Evolutionary conservation across 1,140 invertebrate species (phyloP).

Genomic region (Cheumatopsyche charites): DNA sequence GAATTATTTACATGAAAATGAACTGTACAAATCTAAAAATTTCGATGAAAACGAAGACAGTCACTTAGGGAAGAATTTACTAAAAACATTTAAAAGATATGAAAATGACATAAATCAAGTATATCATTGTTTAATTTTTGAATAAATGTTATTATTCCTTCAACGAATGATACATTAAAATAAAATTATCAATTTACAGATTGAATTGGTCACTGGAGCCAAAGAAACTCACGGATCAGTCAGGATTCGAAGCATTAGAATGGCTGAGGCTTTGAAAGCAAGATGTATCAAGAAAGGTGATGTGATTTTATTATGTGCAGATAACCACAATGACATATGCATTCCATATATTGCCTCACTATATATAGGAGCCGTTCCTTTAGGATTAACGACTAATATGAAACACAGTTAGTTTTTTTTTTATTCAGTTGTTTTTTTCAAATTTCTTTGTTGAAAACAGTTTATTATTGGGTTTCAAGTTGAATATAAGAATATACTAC

Average conservation of each 20-base stretch:
- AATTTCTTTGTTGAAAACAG: neutral
- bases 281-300: constrained; percentile 30
- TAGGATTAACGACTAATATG: constrained; percentile 17
- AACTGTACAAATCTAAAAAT: too few relatives aligned
- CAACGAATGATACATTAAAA: neutral
- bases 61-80: neutral
- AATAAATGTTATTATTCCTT: too few relatives aligned
- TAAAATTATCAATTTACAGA: constrained; percentile 27
- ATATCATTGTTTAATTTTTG: neutral
- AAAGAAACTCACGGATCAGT: constrained; percentile 42
- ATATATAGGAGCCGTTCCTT: constrained; percentile 30
- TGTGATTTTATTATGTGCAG: constrained; percentile 34
- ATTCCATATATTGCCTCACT: constrained; percentile 38
- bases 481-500: constrained; percentile 22
- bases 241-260: constrained; percentile 31
- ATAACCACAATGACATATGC: constrained; percentile 35
- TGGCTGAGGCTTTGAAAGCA: constrained; percentile 31
- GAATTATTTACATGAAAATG: too few relatives aligned
- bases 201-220: neutral
- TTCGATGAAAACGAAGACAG: neutral
- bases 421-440: neutral
- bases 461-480: constrained; percentile 5
- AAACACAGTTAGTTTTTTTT: constrained; percentile 9
- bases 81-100: neutral
- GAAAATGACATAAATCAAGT: constrained; percentile 9